Percentiles rank a stretch among this genome's conserved stretches.
Evolutionary conservation across 2,888 invertebrate species (phyloP).

Genomic region (Ptychoptera albimana): DNA sequence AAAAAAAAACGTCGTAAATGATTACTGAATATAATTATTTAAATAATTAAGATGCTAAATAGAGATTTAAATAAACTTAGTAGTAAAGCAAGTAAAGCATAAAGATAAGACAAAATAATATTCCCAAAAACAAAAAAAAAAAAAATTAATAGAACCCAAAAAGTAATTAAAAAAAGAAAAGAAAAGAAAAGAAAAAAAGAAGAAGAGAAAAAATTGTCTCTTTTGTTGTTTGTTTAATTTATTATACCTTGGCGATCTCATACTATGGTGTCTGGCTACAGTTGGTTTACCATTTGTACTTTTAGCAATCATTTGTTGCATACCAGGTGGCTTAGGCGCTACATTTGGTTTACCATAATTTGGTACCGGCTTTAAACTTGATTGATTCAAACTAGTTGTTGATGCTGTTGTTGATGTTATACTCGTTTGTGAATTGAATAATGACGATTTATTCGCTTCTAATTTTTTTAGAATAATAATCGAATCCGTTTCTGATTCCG

Average conservation of each 20-base stretch:
- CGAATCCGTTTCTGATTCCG: not conserved
- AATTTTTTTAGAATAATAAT: slow-evolving; percentile 12
- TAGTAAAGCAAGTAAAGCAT: slow-evolving; percentile 3
- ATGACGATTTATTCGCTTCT: slow-evolving; percentile 27
- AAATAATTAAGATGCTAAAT: no score
- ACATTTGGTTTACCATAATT: slow-evolving; percentile 66
- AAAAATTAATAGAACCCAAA: slow-evolving; percentile 1
- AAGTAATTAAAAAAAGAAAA: no score
- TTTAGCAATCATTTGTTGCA: slow-evolving; percentile 27
- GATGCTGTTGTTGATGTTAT: not conserved
- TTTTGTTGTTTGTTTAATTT: not conserved
- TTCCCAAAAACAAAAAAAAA: slow-evolving; percentile 1
- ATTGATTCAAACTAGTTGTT: slow-evolving; percentile 10
- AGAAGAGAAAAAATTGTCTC: not conserved
- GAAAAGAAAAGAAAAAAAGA: slow-evolving; percentile 2
- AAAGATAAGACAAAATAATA: slow-evolving; percentile 4
- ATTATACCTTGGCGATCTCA: slow-evolving; percentile 57
- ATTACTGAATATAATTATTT: no score
- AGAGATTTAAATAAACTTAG: no score
- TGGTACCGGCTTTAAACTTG: slow-evolving; percentile 25
- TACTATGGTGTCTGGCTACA: slow-evolving; percentile 65
- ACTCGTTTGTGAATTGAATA: slow-evolving; percentile 19
- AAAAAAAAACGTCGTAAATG: not conserved
- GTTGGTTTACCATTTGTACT: slow-evolving; percentile 27
- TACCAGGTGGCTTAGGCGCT: slow-evolving; percentile 65